Conservation (phyloP, 1,140 invertebrate species). For the Ceratina calcarata region DNA sequence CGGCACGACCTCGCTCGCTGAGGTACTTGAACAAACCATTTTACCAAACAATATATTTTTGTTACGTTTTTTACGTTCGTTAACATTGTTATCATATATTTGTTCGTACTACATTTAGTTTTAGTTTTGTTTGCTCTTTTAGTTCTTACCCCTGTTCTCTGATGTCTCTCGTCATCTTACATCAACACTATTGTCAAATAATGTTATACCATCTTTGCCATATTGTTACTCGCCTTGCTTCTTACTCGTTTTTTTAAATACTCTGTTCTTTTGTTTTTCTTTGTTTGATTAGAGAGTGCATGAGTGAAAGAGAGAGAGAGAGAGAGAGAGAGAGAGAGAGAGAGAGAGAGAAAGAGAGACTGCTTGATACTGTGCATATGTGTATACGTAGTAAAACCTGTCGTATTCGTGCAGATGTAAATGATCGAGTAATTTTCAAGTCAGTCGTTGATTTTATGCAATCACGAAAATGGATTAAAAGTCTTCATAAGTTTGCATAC, state of each 20-base stretch:
- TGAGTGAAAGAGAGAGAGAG: not conserved
- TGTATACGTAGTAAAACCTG: not conserved
- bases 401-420: too few relatives aligned
- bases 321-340: not conserved
- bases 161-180: slow-evolving; percentile 10
- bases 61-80: slow-evolving; percentile 60
- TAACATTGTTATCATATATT: slow-evolving; percentile 5
- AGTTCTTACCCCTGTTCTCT: not conserved
- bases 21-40: slow-evolving; percentile 71
- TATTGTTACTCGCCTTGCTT: slow-evolving; percentile 11
- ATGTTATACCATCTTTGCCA: not conserved
- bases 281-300: not conserved
- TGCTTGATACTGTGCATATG: slow-evolving; percentile 27
- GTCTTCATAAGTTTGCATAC: too few relatives aligned
- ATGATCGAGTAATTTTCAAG: too few relatives aligned
- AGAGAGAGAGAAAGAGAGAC: slow-evolving; percentile 1
- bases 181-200: not conserved
- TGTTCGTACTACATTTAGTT: not conserved
- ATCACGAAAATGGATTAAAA: too few relatives aligned
- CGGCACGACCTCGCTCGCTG: slow-evolving; percentile 76
- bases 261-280: not conserved
- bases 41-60: slow-evolving; percentile 58
- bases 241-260: not conserved
- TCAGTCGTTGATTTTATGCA: too few relatives aligned
- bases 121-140: not conserved